A percentile compares a stretch with the other conserved stretches of the same genome.
Evolutionary conservation across 2,797 vertebrate genomes (phyloP).

Genomic region (Leptodactylus fallax): DNA sequence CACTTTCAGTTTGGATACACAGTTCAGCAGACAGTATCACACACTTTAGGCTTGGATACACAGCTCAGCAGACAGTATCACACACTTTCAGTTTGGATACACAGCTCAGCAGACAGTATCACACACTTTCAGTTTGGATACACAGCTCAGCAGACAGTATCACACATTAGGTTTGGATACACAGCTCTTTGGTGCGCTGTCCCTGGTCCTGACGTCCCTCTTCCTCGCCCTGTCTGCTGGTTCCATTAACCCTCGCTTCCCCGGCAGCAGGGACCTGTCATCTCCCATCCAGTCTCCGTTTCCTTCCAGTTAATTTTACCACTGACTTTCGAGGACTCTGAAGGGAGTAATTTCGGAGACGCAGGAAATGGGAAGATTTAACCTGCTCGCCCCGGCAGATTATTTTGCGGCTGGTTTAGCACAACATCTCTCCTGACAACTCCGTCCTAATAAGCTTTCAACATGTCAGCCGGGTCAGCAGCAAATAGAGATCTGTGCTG

Average conservation of each 20-base stretch:
- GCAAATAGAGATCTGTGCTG: background rate
- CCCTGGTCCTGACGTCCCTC: background rate
- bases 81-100: background rate
- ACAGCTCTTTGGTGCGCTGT: background rate
- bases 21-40: background rate
- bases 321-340: background rate
- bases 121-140: background rate
- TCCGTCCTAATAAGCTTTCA: constrained; percentile 53
- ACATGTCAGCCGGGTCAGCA: constrained; percentile 45
- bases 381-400: constrained; percentile 33
- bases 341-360: constrained; percentile 29
- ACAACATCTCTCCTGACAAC: constrained; percentile 43
- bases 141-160: background rate
- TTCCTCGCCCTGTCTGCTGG: background rate
- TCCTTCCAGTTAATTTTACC: background rate
- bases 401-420: constrained; percentile 51
- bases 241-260: background rate
- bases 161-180: background rate
- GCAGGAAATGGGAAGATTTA: constrained; percentile 12
- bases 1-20: background rate
- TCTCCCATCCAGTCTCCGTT: background rate
- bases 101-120: background rate
- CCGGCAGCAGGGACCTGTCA: background rate
- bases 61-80: background rate
- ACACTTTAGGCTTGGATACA: background rate